Conservation (phyloP, 2,113 vertebrate species). For the Esox niger region DNA sequence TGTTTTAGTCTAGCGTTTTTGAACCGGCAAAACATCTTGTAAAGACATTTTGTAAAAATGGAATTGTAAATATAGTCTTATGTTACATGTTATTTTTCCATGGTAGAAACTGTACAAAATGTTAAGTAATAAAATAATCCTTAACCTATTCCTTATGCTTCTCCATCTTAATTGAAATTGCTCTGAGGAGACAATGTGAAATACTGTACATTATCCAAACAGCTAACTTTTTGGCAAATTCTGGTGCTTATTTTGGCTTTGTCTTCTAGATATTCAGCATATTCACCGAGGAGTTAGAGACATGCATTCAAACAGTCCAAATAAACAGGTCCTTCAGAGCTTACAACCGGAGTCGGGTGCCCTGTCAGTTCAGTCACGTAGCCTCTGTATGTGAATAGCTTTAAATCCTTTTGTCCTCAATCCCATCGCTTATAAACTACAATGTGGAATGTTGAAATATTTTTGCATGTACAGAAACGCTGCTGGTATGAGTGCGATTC, state of each 20-base stretch:
- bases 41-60: slow-evolving; percentile 87
- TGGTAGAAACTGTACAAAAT: slow-evolving; percentile 89
- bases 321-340: slow-evolving; percentile 63
- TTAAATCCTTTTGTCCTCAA: not conserved
- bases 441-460: not conserved
- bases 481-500: not conserved
- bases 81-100: slow-evolving; percentile 82
- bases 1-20: slow-evolving; percentile 66
- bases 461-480: not conserved
- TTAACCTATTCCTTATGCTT: slow-evolving; percentile 58
- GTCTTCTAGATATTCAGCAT: slow-evolving; percentile 41
- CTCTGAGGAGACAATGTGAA: slow-evolving; percentile 46
- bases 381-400: not conserved
- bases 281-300: slow-evolving; percentile 55
- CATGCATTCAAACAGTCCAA: slow-evolving; percentile 53
- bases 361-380: slow-evolving; percentile 20
- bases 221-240: slow-evolving; percentile 48
- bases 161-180: slow-evolving; percentile 41
- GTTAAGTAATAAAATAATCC: slow-evolving; percentile 88
- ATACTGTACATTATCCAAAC: slow-evolving; percentile 28
- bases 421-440: not conserved
- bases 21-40: slow-evolving; percentile 77
- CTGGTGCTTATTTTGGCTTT: slow-evolving; percentile 65
- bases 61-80: slow-evolving; percentile 90
- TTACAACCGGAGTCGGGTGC: slow-evolving; percentile 29